These are phyloP conservation scores for Ariopsis seemanni DNA, from an alignment of 2,113 vertebrate species.

Conservation along the genomic window DNA sequence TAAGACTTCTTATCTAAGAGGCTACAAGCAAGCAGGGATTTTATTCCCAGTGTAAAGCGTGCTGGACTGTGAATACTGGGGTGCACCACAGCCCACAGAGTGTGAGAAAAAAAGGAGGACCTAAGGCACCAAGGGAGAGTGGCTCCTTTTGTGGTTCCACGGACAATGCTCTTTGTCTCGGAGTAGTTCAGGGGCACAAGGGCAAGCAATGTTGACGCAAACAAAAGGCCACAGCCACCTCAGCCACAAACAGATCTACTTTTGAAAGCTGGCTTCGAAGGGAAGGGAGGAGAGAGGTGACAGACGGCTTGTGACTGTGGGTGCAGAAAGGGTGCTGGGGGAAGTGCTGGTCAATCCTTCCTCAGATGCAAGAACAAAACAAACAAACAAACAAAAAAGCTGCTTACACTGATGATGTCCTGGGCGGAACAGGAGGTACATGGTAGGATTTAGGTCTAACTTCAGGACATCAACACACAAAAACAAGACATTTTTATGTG, in stretches of 20 bases:
- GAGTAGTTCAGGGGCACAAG: slow-evolving; percentile 69
- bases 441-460: background rate
- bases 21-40: background rate
- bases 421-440: background rate
- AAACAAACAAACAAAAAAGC: background rate
- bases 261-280: slow-evolving; percentile 42
- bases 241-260: slow-evolving; percentile 46
- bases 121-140: slow-evolving; percentile 60
- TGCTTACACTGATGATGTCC: background rate
- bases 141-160: slow-evolving; percentile 73
- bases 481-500: too few relatives aligned
- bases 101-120: slow-evolving; percentile 72
- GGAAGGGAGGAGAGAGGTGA: slow-evolving; percentile 7
- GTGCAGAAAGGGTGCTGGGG: slow-evolving; percentile 51
- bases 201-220: slow-evolving; percentile 74
- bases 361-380: background rate
- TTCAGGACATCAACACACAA: background rate
- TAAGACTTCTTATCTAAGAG: background rate
- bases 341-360: slow-evolving; percentile 3
- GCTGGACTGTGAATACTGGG: slow-evolving; percentile 31
- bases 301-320: slow-evolving; percentile 41
- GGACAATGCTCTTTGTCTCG: slow-evolving; percentile 76
- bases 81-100: slow-evolving; percentile 59
- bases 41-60: slow-evolving; percentile 7
- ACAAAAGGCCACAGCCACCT: slow-evolving; percentile 74